These are phyloP conservation scores for Oreochromis aureus DNA, from an alignment of 2,113 vertebrate genomes.

Conservation along the genomic window DNA sequence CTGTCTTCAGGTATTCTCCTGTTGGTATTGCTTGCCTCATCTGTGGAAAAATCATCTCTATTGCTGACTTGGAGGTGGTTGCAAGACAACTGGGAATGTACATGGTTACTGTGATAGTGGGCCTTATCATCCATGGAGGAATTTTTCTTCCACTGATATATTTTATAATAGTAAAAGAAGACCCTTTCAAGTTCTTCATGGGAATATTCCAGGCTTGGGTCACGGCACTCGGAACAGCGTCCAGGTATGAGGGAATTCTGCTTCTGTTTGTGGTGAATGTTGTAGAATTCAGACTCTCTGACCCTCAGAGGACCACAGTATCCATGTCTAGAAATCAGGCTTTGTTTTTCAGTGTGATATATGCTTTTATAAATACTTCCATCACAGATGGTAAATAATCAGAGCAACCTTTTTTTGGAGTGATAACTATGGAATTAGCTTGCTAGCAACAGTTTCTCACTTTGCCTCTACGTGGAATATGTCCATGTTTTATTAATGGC, in stretches of 20 bases:
- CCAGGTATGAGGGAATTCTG: constrained; percentile 77
- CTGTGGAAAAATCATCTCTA: constrained; percentile 98
- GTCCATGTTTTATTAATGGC: constrained; percentile 34
- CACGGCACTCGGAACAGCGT: constrained; percentile 95
- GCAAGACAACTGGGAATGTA: constrained; percentile 97
- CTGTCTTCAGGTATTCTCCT: constrained; percentile 86
- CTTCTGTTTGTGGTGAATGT: not conserved
- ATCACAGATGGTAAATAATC: not conserved
- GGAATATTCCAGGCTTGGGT: constrained; percentile 99
- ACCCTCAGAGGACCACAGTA: not conserved
- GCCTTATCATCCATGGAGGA: constrained; percentile 93
- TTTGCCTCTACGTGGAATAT: not conserved
- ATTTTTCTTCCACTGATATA: constrained; percentile 95
- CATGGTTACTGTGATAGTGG: constrained; percentile 95
- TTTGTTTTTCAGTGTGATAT: not conserved
- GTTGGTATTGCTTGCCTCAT: constrained; percentile 95
- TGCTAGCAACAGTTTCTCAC: not conserved
- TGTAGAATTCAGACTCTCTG: not conserved
- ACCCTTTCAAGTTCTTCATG: constrained; percentile 92
- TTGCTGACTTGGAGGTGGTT: constrained; percentile 92
- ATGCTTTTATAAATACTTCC: not conserved
- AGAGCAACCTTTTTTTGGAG: not conserved
- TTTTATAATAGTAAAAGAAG: constrained; percentile 90
- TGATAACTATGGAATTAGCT: not conserved
- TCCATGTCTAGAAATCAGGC: not conserved